A percentile compares a stretch with the other conserved stretches of the same genome.
phyloP scores from a whole-genome alignment of 2,113 vertebrate genomes.

The Paramisgurnus dabryanus region DNA sequence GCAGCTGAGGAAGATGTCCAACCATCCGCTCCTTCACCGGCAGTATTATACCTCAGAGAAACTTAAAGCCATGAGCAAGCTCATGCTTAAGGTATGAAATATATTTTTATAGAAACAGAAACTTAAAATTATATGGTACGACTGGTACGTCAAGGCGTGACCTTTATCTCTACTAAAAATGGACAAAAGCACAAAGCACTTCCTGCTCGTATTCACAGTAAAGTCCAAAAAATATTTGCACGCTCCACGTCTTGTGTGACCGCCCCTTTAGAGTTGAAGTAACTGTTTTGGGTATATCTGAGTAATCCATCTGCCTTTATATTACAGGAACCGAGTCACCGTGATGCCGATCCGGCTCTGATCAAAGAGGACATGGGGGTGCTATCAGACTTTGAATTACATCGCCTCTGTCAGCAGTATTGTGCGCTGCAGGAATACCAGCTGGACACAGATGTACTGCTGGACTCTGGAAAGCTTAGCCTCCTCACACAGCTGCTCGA shows the following conservation, averaged over 20 bases:
- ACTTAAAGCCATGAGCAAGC: slow-evolving; percentile 86
- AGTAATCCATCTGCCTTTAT: neutral
- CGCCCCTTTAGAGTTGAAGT: no score
- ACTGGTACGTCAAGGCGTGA: no score
- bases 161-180: no score
- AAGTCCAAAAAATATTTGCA: no score
- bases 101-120: neutral
- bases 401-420: slow-evolving; percentile 89
- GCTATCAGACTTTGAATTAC: slow-evolving; percentile 96
- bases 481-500: slow-evolving; percentile 81
- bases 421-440: slow-evolving; percentile 77
- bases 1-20: slow-evolving; percentile 98
- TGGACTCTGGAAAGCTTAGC: slow-evolving; percentile 94
- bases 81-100: slow-evolving; percentile 92
- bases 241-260: no score
- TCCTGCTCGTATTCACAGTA: no score
- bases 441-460: slow-evolving; percentile 80
- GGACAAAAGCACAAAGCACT: no score
- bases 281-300: no score
- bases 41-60: slow-evolving; percentile 89
- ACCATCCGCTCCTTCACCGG: slow-evolving; percentile 92
- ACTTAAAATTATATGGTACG: no score
- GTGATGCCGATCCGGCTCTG: slow-evolving; percentile 86
- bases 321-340: slow-evolving; percentile 89
- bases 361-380: slow-evolving; percentile 97